These are phyloP conservation scores for Drosophila nasuta DNA, from an alignment of 1,140 invertebrate species.

Conservation along the genomic window DNA sequence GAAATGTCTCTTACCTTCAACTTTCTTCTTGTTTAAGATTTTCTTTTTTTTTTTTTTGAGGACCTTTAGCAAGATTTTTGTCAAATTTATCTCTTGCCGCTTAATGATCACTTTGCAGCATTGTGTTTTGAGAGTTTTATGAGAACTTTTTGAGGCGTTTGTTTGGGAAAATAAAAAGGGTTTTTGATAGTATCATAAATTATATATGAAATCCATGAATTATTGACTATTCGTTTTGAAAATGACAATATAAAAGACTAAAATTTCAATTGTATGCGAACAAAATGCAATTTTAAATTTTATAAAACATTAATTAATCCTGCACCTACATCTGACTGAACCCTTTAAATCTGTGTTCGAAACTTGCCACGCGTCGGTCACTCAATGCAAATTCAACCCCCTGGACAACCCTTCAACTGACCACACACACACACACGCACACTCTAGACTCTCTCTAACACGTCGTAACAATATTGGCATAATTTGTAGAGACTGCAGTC, in stretches of 20 bases:
- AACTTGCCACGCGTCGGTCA: constrained; percentile 30
- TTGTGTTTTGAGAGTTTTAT: constrained; percentile 47
- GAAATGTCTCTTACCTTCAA: constrained; percentile 46
- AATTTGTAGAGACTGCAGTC: constrained; percentile 34
- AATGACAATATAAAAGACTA: background rate
- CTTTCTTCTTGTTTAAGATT: background rate
- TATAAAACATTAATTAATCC: background rate
- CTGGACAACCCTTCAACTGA: constrained; percentile 57
- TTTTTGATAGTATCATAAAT: constrained; percentile 45
- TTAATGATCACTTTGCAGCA: constrained; percentile 47
- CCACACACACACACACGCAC: constrained; percentile 37
- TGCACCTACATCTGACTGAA: constrained; percentile 13
- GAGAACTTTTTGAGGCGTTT: constrained; percentile 19
- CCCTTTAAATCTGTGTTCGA: background rate
- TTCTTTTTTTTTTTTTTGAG: constrained; percentile 19
- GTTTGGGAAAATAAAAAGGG: constrained; percentile 49
- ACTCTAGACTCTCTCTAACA: background rate
- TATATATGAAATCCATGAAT: constrained; percentile 19
- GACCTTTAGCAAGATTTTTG: constrained; percentile 53
- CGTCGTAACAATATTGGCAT: constrained; percentile 40
- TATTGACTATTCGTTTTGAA: background rate
- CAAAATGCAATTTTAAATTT: background rate
- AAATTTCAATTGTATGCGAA: background rate
- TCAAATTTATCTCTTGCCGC: constrained; percentile 66
- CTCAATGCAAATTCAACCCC: constrained; percentile 53